Evolutionary conservation across 2,888 invertebrate genomes (phyloP), one percentile per base, ranked within the genome.

Genomic region (Palloptera scutellata): DNA sequence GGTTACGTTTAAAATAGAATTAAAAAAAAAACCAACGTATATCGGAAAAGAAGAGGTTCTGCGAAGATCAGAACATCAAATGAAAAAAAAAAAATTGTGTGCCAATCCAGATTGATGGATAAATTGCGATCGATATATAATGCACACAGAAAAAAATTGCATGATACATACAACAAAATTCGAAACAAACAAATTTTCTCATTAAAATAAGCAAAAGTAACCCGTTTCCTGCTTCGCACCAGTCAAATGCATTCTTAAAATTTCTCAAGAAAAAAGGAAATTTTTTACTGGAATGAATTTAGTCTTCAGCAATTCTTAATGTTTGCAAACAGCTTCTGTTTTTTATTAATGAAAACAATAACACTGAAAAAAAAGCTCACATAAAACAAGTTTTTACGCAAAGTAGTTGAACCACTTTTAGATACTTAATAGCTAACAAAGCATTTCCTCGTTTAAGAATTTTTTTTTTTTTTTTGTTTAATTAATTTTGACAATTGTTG

Each of bases 91-190:
- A 30, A 30, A 67, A 59, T 62, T 54, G 54, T 52, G 63, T 68
- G 70, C 70, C 72, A 64, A 64, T 70, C 59, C 67, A 68, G 73
- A 74, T 74, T 74, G 74, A 74, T 72, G 72, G 67, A 48, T 71
- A 74, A 74, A 74, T 73, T 74, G 71, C 69, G 52, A 57, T 68
- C 61, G 54, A 15, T 8, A 15, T 13, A n/a, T 48, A 15, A 13
- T 48, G 51, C 13, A n/a, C n/a, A 13, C 8, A 48, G n/a, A 48
- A 13, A 15, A 15, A 48, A 48, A 15, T n/a, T 48, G 13, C n/a
- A 48, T 48, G 51, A 13, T 48, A 8, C 30, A 13, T 48, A 8
- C 30, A 30, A 30, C 30, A 6, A 19, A 61, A n/a, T 43, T 67
- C 30, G 41, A 30, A 42, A 42, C 30, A 13, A 51, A 13, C 19